Evolutionary conservation across 2,888 invertebrate species (phyloP).

Genomic region (Peribatodes rhomboidaria): DNA sequence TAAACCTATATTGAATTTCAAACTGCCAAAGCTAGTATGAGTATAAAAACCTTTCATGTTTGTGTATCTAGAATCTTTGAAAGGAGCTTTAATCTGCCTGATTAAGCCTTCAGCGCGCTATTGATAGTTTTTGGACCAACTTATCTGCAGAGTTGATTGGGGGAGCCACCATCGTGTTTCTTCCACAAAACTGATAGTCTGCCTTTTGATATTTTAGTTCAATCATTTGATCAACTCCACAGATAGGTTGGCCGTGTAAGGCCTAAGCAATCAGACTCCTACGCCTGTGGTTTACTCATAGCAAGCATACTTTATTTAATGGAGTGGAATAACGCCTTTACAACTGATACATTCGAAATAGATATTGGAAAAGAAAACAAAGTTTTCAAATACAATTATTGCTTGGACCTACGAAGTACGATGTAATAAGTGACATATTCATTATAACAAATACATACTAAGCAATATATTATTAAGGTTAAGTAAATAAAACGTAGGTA

Average conservation of each 20-base stretch:
- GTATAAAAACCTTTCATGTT: conserved; percentile 17
- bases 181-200: background rate
- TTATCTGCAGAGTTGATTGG: background rate
- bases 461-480: too few relatives aligned
- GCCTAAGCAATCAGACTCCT: conserved; percentile 9
- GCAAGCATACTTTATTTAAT: conserved; percentile 27
- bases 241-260: background rate
- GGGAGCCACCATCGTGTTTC: background rate
- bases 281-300: conserved; percentile 47
- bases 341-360: background rate
- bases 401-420: too few relatives aligned
- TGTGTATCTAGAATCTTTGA: conserved; percentile 31
- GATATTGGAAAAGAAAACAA: background rate
- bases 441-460: too few relatives aligned
- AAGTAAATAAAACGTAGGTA: too few relatives aligned
- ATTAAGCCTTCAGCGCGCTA: conserved; percentile 46
- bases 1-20: conserved; percentile 1
- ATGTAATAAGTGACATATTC: too few relatives aligned
- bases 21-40: background rate
- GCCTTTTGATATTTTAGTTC: background rate
- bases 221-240: background rate
- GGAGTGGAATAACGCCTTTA: background rate
- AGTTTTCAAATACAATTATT: too few relatives aligned
- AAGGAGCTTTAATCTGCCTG: conserved; percentile 57
- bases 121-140: conserved; percentile 17